phyloP scores from a whole-genome alignment of 2,888 invertebrate species.

The Carpatolechia fugitivella region DNA sequence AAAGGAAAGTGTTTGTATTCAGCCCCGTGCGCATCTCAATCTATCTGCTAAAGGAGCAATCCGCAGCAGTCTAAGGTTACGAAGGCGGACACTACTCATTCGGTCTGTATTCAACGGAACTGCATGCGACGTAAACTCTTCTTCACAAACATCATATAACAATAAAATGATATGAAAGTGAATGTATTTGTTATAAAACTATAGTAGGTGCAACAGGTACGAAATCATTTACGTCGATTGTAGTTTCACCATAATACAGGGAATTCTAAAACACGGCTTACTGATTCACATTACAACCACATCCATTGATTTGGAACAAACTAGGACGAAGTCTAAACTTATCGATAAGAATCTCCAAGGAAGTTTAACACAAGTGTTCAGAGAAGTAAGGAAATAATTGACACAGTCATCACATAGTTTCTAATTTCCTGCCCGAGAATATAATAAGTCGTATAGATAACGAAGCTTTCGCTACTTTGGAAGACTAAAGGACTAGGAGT shows the following conservation, averaged over 20 bases:
- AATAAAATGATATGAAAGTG: no score
- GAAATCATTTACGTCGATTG: slow-evolving; percentile 45
- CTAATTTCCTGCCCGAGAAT: slow-evolving; percentile 64
- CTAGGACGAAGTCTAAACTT: slow-evolving; percentile 61
- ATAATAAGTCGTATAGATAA: slow-evolving; percentile 46
- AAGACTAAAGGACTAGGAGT: slow-evolving; percentile 66
- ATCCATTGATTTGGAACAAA: slow-evolving; percentile 66
- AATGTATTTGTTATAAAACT: no score
- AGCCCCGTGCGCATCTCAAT: slow-evolving; percentile 51
- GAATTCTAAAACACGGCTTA: slow-evolving; percentile 69
- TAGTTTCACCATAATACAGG: slow-evolving; percentile 40
- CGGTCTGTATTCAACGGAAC: slow-evolving; percentile 43
- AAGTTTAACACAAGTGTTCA: slow-evolving; percentile 46
- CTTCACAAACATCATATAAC: no score
- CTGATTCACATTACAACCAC: slow-evolving; percentile 71
- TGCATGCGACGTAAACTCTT: slow-evolving; percentile 29
- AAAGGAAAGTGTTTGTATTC: slow-evolving; percentile 42
- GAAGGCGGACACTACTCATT: slow-evolving; percentile 67
- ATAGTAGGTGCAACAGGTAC: no score
- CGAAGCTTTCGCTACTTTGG: slow-evolving; percentile 69
- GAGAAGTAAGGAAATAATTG: slow-evolving; percentile 74
- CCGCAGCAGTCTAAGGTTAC: slow-evolving; percentile 69
- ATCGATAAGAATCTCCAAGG: slow-evolving; percentile 44
- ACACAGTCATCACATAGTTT: slow-evolving; percentile 78
- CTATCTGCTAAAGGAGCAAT: slow-evolving; percentile 71